These are phyloP conservation scores for Nomada flava DNA, from an alignment of 2,888 invertebrate genomes.

Conservation along the genomic window DNA sequence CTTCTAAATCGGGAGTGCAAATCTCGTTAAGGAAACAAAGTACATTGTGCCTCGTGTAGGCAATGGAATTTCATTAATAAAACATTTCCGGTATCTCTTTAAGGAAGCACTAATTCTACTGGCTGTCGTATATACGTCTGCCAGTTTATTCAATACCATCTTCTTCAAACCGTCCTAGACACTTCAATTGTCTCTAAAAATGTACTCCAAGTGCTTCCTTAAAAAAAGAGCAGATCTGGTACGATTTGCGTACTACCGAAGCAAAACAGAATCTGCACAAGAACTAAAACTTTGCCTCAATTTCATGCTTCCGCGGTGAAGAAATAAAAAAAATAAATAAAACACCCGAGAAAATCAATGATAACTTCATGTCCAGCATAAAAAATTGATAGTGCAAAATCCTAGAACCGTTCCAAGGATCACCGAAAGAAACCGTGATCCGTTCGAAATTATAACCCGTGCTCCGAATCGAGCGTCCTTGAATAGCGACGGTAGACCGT, in stretches of 20 bases:
- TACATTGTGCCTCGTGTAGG: constrained; percentile 6
- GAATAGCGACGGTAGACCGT: constrained; percentile 25
- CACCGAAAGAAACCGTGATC: constrained; percentile 15
- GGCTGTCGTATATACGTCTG: neutral
- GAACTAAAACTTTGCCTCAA: no score
- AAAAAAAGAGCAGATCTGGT: no score
- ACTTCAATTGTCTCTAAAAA: no score
- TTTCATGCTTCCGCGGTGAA: no score
- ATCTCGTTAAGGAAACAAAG: constrained; percentile 9
- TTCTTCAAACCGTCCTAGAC: no score
- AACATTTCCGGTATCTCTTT: constrained; percentile 19
- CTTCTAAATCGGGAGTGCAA: neutral
- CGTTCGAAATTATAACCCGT: neutral
- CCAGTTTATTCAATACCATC: neutral
- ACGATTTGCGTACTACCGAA: no score
- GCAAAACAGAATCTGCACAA: no score
- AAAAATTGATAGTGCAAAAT: neutral
- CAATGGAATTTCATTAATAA: constrained; percentile 12
- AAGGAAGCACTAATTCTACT: constrained; percentile 8
- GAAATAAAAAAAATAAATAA: no score
- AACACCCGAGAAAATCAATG: no score
- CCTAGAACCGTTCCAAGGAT: neutral
- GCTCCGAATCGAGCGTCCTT: neutral
- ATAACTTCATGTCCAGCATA: no score
- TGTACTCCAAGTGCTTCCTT: no score